phyloP scores from a whole-genome alignment of 2,888 invertebrate genomes.

The Epinotia demarniana region DNA sequence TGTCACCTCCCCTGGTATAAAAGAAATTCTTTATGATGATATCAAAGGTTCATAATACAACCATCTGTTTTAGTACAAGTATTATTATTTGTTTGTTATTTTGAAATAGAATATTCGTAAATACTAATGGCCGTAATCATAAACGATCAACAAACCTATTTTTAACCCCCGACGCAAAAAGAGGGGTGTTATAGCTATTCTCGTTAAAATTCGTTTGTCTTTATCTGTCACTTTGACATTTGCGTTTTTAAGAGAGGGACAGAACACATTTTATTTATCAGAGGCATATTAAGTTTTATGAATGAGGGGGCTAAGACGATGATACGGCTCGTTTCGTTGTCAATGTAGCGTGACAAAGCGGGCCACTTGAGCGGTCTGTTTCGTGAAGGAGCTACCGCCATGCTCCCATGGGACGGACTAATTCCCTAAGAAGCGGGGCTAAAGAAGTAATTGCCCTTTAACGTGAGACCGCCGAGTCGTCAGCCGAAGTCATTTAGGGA shows the following conservation, averaged over 20 bases:
- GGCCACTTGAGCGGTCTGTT: slow-evolving; percentile 52
- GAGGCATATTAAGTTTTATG: not conserved
- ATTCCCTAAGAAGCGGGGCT: slow-evolving; percentile 58
- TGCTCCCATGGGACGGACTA: slow-evolving; percentile 64
- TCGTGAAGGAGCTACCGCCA: slow-evolving; percentile 53
- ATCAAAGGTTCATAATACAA: slow-evolving; percentile 24
- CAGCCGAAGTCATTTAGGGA: slow-evolving; percentile 54
- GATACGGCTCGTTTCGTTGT: slow-evolving; percentile 43
- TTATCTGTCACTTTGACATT: too few species aligned
- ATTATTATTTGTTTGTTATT: slow-evolving; percentile 2
- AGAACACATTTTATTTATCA: not conserved
- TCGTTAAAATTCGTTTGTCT: too few species aligned
- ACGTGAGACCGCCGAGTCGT: slow-evolving; percentile 45
- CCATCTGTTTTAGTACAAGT: slow-evolving; percentile 2
- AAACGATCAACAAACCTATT: too few species aligned
- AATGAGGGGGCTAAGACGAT: slow-evolving; percentile 22
- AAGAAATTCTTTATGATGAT: slow-evolving; percentile 41
- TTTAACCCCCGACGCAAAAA: too few species aligned
- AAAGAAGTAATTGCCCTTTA: slow-evolving; percentile 66
- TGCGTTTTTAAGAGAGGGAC: not conserved
- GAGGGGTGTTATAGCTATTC: too few species aligned
- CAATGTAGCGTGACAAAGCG: slow-evolving; percentile 56
- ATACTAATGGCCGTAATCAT: not conserved
- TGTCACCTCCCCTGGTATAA: slow-evolving; percentile 42
- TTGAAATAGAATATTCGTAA: slow-evolving; percentile 14